Evolutionary conservation across 2,888 invertebrate genomes (phyloP).

Genomic region (Osedax fenrisi): DNA sequence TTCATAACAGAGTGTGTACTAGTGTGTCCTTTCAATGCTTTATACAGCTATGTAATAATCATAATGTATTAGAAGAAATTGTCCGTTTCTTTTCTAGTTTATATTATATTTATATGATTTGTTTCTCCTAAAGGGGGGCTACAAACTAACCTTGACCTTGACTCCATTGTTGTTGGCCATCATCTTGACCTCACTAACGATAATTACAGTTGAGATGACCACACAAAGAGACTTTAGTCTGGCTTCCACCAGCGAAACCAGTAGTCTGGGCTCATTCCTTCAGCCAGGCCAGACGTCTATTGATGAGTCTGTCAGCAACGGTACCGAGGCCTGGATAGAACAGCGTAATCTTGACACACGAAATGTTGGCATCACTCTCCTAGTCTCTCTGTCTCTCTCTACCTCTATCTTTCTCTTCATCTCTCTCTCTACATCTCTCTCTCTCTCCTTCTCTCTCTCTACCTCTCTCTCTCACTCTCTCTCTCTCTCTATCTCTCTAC

Average conservation of each 20-base stretch:
- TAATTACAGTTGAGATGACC: slow-evolving; percentile 74
- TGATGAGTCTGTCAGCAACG: background rate
- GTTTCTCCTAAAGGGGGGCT: too few species aligned
- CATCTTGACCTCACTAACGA: too few species aligned
- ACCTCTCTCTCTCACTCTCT: background rate
- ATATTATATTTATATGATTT: too few species aligned
- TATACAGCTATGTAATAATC: too few species aligned
- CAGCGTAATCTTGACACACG: background rate
- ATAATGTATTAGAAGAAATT: too few species aligned
- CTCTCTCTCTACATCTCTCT: background rate
- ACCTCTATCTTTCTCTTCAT: background rate
- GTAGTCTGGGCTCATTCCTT: background rate
- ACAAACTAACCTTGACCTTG: too few species aligned
- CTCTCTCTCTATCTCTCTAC: background rate
- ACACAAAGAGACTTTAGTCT: slow-evolving; percentile 55
- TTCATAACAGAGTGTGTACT: too few species aligned
- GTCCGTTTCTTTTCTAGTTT: too few species aligned
- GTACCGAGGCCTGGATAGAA: background rate
- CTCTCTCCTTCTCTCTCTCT: background rate
- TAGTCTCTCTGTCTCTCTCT: background rate
- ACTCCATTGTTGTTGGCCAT: too few species aligned
- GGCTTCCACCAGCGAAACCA: background rate
- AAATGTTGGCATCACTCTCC: background rate
- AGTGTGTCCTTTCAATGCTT: too few species aligned
- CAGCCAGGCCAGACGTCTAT: background rate